A percentile compares a stretch with the other conserved stretches of the same genome.
Conservation (phyloP, 2,113 vertebrate species). For the Pygoscelis adeliae region DNA sequence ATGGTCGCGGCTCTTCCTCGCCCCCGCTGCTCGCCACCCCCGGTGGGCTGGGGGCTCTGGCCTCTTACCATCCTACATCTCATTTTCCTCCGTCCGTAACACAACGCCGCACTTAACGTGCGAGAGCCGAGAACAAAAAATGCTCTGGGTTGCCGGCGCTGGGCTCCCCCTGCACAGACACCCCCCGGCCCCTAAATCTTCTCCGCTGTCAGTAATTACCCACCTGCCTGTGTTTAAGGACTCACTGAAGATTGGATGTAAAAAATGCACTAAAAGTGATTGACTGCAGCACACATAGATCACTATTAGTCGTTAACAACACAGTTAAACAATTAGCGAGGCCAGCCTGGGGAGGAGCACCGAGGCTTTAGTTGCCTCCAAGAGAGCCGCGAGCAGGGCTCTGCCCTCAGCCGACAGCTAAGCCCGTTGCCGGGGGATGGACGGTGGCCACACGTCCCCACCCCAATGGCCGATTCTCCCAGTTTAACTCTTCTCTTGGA, state of each 20-base stretch:
- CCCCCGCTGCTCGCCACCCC: background rate
- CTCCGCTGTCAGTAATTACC: background rate
- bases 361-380: background rate
- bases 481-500: background rate
- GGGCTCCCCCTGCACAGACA: background rate
- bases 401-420: background rate
- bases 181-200: background rate
- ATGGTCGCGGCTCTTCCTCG: background rate
- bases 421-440: fast-evolving
- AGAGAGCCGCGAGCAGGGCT: background rate
- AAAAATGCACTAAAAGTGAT: background rate
- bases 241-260: background rate
- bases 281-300: background rate
- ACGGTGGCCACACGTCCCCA: fast-evolving
- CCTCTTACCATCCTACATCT: no score
- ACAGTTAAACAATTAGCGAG: background rate
- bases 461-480: fast-evolving
- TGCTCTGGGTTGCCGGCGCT: fast-evolving
- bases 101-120: fast-evolving
- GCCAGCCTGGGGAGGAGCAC: background rate
- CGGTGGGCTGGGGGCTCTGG: no score
- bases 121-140: fast-evolving
- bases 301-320: background rate
- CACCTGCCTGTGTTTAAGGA: background rate
- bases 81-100: background rate